Evolutionary conservation across 2,888 invertebrate genomes (phyloP).

Genomic region (Pachymerium ferrugineum): DNA sequence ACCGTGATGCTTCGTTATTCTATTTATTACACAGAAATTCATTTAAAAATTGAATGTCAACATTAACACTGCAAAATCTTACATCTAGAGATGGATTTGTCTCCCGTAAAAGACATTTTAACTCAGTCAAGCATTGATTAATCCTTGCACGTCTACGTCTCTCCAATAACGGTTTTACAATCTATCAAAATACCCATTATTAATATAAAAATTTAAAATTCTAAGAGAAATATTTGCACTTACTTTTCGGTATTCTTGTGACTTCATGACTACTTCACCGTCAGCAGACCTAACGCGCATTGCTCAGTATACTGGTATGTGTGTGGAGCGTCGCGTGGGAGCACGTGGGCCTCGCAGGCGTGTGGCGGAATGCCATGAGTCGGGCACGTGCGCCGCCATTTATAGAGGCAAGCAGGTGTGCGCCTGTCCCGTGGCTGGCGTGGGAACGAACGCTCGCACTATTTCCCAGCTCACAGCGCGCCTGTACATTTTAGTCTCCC

Average conservation of each 20-base stretch:
- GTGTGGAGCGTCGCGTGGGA: background rate
- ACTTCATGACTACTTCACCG: slow-evolving; percentile 4
- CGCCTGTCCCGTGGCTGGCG: slow-evolving; percentile 33
- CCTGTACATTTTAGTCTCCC: background rate
- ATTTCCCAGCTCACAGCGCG: slow-evolving; percentile 17
- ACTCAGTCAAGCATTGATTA: slow-evolving; percentile 20
- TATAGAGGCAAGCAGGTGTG: slow-evolving; percentile 30
- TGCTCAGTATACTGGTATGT: background rate
- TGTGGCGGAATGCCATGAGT: slow-evolving; percentile 27
- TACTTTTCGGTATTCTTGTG: slow-evolving; percentile 29
- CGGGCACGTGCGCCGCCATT: slow-evolving; percentile 28
- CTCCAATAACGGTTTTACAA: slow-evolving; percentile 23
- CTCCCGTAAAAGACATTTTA: background rate
- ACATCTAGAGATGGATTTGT: slow-evolving; percentile 20
- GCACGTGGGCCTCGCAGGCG: background rate
- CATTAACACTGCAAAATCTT: too few relatives aligned
- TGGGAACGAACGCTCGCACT: slow-evolving; percentile 25
- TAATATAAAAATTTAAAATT: background rate
- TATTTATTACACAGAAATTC: background rate
- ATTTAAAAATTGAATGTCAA: background rate
- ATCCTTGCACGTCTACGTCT: slow-evolving; percentile 16
- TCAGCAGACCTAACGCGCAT: background rate
- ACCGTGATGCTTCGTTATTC: slow-evolving; percentile 24
- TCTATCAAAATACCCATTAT: too few relatives aligned
- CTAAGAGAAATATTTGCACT: background rate